phyloP scores from a whole-genome alignment of 1,140 invertebrate genomes.

The Tetragnatha versicolor region DNA sequence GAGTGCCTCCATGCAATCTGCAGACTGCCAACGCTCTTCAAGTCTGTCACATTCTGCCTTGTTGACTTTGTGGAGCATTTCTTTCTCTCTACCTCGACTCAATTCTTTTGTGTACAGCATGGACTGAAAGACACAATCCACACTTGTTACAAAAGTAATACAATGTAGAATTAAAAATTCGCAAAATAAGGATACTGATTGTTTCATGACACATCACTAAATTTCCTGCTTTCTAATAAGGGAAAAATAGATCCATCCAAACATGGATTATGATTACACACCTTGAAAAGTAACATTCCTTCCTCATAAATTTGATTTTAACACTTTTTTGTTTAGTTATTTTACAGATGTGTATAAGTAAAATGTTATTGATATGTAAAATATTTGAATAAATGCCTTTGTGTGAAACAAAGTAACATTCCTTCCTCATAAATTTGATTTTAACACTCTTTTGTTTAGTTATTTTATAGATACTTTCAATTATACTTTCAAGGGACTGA shows the following conservation, averaged over 20 bases:
- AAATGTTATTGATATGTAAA: no score
- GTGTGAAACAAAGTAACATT: no score
- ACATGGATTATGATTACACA: no score
- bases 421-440: no score
- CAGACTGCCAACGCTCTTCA: slow-evolving; percentile 70
- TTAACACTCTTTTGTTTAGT: no score
- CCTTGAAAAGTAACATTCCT: no score
- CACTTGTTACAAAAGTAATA: background rate
- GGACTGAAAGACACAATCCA: slow-evolving; percentile 63
- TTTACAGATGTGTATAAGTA: no score
- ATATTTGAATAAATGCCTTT: no score
- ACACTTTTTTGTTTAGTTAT: no score
- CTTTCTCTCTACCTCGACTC: slow-evolving; percentile 64
- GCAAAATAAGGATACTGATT: background rate
- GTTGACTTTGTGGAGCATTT: slow-evolving; percentile 68
- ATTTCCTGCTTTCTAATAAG: background rate
- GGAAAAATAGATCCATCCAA: background rate
- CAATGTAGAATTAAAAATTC: background rate
- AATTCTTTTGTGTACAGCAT: slow-evolving; percentile 69
- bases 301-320: no score
- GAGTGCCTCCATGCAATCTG: slow-evolving; percentile 70
- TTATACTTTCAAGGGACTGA: no score
- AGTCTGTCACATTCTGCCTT: slow-evolving; percentile 68
- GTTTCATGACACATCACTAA: background rate
- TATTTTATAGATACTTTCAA: no score